phyloP scores from a whole-genome alignment of 2,113 vertebrate genomes.

The Capra hircus region DNA sequence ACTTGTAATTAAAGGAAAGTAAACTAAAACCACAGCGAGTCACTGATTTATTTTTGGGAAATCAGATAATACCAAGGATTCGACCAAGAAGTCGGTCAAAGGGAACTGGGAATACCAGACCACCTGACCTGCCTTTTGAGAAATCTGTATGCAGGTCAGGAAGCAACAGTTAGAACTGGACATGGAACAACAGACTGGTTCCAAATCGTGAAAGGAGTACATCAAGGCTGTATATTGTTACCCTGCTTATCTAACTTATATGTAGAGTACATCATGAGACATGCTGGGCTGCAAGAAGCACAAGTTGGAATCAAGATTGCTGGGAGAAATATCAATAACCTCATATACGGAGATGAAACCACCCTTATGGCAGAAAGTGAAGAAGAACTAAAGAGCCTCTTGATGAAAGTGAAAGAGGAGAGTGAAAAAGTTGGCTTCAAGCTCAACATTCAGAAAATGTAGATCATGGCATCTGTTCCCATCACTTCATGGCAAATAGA shows the following conservation, averaged over 20 bases:
- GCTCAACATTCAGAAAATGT: not conserved
- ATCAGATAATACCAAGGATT: not conserved
- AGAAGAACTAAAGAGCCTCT: not conserved
- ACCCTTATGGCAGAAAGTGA: not conserved
- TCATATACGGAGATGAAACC: not conserved
- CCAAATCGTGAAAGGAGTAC: not conserved
- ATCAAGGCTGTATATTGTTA: not conserved
- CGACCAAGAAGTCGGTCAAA: not conserved
- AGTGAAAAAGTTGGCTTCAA: not conserved
- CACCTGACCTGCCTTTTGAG: not conserved
- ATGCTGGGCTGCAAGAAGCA: not conserved
- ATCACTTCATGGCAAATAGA: not conserved
- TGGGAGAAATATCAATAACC: not conserved
- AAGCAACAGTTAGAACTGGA: not conserved
- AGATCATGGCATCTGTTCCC: not conserved
- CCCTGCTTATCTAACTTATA: not conserved
- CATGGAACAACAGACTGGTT: not conserved
- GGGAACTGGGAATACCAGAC: not conserved
- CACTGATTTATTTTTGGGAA: not conserved
- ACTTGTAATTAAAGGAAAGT: not conserved
- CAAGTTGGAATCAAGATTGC: not conserved
- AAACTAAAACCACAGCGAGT: not conserved
- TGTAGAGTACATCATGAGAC: not conserved
- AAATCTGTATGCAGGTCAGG: not conserved
- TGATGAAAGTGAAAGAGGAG: not conserved